phyloP scores from a whole-genome alignment of 2,888 invertebrate species.

The Phengaris arion region DNA sequence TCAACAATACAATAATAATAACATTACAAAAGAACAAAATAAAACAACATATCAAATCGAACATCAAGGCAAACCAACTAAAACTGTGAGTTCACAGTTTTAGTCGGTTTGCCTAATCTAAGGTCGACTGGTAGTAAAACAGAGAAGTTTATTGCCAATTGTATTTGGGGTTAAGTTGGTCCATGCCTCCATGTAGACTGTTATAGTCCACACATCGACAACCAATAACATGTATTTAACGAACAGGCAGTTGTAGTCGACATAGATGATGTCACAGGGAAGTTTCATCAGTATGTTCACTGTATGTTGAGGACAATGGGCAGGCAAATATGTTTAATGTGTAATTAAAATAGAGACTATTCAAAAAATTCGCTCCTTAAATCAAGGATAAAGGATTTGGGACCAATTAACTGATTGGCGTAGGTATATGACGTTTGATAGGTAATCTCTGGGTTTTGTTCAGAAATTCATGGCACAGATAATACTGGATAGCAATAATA shows the following conservation, averaged over 20 bases:
- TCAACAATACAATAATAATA: too few relatives aligned
- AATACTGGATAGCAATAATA: too few relatives aligned
- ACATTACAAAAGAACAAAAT: too few relatives aligned
- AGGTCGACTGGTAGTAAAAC: neutral
- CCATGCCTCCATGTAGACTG: slow-evolving; percentile 2
- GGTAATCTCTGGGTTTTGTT: too few relatives aligned
- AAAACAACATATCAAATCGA: neutral
- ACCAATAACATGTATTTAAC: slow-evolving; percentile 26
- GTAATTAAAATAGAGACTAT: neutral
- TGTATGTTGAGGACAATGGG: neutral
- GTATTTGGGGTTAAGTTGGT: slow-evolving; percentile 16
- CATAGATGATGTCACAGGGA: neutral
- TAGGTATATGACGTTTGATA: too few relatives aligned
- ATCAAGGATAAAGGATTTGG: too few relatives aligned
- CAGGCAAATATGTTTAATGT: neutral
- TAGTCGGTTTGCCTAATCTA: neutral
- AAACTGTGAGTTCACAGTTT: neutral
- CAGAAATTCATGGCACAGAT: too few relatives aligned
- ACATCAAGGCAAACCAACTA: neutral
- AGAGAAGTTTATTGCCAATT: slow-evolving; percentile 22
- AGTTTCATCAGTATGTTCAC: neutral
- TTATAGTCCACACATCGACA: slow-evolving; percentile 19
- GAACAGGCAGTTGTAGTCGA: slow-evolving; percentile 13
- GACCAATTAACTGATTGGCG: too few relatives aligned
- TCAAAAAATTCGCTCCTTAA: too few relatives aligned